phyloP scores from a whole-genome alignment of 2,888 invertebrate species.

The Pristionchus maxplancki region DNA sequence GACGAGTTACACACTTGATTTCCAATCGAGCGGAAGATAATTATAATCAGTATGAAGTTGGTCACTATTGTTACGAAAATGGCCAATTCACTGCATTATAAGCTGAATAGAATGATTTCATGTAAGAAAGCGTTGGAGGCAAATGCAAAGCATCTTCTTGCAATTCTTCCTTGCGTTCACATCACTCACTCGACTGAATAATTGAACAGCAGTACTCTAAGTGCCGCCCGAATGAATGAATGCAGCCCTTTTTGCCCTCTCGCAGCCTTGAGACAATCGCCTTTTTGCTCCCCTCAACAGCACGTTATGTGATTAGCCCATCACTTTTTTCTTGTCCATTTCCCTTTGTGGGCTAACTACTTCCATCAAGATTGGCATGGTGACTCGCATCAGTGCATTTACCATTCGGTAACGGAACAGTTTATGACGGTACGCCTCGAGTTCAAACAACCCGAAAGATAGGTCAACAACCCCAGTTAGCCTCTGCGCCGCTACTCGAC shows the following conservation, averaged over 20 bases:
- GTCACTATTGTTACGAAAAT: too few relatives aligned
- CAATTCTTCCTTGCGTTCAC: constrained; percentile 4
- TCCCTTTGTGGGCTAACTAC: neutral
- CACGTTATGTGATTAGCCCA: constrained; percentile 32
- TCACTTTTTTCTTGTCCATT: neutral
- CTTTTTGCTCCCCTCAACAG: neutral
- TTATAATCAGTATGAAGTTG: neutral
- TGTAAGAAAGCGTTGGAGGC: too few relatives aligned
- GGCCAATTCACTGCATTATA: too few relatives aligned
- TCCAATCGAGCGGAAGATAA: neutral
- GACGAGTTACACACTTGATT: neutral
- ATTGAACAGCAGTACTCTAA: neutral
- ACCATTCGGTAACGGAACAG: neutral
- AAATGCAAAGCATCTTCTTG: too few relatives aligned
- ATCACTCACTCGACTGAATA: neutral
- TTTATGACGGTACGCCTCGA: neutral
- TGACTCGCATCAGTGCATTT: neutral
- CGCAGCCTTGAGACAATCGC: neutral
- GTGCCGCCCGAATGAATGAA: neutral
- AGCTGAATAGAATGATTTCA: neutral
- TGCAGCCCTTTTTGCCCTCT: neutral
- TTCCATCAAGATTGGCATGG: neutral
- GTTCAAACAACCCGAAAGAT: neutral
- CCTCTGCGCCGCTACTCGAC: neutral
- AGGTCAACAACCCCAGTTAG: neutral